phyloP scores from a whole-genome alignment of 2,888 invertebrate genomes.

The Ariolimax columbianus region DNA sequence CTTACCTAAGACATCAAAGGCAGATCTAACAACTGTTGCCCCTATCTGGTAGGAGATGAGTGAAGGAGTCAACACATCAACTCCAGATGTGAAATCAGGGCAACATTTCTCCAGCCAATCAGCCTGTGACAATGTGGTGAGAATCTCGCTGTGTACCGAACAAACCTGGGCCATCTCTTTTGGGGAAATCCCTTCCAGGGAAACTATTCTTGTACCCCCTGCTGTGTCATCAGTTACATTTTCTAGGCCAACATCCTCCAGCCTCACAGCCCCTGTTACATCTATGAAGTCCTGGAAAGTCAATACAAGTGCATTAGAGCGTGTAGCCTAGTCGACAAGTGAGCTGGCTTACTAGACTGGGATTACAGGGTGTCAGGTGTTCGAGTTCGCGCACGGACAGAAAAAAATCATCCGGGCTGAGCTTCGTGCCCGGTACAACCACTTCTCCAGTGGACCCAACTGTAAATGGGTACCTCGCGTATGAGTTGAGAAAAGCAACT shows the following conservation, averaged over 20 bases:
- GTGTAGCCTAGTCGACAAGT: too few relatives aligned
- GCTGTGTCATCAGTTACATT: conserved; percentile 19
- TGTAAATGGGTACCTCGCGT: too few relatives aligned
- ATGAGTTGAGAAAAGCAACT: too few relatives aligned
- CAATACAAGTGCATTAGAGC: too few relatives aligned
- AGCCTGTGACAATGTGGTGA: conserved; percentile 62
- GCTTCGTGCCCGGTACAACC: too few relatives aligned
- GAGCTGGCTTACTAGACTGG: too few relatives aligned
- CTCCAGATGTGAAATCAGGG: background rate
- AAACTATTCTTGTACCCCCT: background rate
- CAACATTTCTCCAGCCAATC: conserved; percentile 60
- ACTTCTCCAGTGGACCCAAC: too few relatives aligned
- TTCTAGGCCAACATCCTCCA: conserved; percentile 62
- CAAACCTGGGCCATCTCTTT: conserved; percentile 66
- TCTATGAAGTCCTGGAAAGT: conserved; percentile 74
- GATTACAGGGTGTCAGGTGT: too few relatives aligned
- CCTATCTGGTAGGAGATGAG: conserved; percentile 67
- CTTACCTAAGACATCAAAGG: conserved; percentile 59
- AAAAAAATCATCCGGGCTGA: too few relatives aligned
- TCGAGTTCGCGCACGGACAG: too few relatives aligned
- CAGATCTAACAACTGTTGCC: conserved; percentile 57
- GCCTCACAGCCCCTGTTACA: conserved; percentile 66
- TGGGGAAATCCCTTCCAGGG: conserved; percentile 40
- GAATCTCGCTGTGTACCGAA: conserved; percentile 62
- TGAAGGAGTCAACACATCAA: conserved; percentile 62